Evolutionary conservation across 2,888 invertebrate species (phyloP).

Genomic region (Eupithecia subfuscata): DNA sequence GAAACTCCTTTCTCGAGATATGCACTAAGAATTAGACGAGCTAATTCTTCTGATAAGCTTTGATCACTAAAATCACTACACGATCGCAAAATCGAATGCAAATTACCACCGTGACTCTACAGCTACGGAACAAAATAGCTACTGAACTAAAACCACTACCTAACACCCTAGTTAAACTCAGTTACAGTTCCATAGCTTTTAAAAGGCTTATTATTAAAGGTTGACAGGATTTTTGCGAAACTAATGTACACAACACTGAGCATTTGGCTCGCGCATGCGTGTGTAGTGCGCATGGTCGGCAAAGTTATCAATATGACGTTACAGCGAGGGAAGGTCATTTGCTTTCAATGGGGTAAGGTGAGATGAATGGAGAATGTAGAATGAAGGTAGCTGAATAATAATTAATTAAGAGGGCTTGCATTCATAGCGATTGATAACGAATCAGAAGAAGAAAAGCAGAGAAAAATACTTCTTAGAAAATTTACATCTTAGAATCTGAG

Average conservation of each 20-base stretch:
- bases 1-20: slow-evolving; percentile 50
- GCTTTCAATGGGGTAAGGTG: slow-evolving; percentile 72
- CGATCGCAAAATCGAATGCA: slow-evolving; percentile 5
- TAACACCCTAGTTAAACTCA: slow-evolving; percentile 37
- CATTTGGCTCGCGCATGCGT: slow-evolving; percentile 57
- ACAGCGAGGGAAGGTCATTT: slow-evolving; percentile 30
- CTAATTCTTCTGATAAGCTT: slow-evolving; percentile 22
- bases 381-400: slow-evolving; percentile 36
- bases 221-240: slow-evolving; percentile 68
- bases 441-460: not conserved
- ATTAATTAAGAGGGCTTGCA: slow-evolving; percentile 22
- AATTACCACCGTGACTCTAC: slow-evolving; percentile 23
- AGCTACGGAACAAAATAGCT: slow-evolving; percentile 45
- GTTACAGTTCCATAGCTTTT: slow-evolving; percentile 56
- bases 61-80: slow-evolving; percentile 14
- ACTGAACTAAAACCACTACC: slow-evolving; percentile 53
- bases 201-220: slow-evolving; percentile 66
- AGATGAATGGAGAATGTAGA: slow-evolving; percentile 67
- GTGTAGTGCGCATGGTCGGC: slow-evolving; percentile 63
- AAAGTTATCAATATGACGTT: slow-evolving; percentile 73
- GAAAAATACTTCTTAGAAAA: no score
- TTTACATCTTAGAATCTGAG: not conserved
- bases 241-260: slow-evolving; percentile 67
- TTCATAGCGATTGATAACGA: not conserved
- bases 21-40: slow-evolving; percentile 32